Percentiles rank a stretch among this genome's conserved stretches.
Evolutionary conservation across 1,140 invertebrate genomes (phyloP).

Genomic region (Coelopa frigida): DNA sequence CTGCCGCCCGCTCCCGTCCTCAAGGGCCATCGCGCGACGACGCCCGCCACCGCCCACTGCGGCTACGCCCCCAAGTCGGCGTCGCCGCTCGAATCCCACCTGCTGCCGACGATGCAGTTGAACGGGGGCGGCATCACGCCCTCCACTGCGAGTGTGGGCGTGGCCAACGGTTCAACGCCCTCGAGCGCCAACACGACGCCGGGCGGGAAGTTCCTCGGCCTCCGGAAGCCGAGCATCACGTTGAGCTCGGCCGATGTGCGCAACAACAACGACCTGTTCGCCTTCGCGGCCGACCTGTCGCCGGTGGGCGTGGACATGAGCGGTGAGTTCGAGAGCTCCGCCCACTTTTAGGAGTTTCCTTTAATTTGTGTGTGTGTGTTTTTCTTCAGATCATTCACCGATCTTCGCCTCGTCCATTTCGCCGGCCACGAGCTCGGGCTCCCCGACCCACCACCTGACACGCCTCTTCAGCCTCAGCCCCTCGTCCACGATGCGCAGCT

Average conservation of each 20-base stretch:
- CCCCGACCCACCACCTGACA: slow-evolving; percentile 30
- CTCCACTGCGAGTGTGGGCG: too few species aligned
- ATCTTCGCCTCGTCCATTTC: slow-evolving; percentile 27
- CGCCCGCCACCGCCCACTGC: slow-evolving; percentile 2
- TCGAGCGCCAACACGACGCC: slow-evolving; percentile 15
- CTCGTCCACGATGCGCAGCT: slow-evolving; percentile 32
- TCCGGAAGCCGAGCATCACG: slow-evolving; percentile 36
- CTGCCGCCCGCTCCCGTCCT: slow-evolving; percentile 35
- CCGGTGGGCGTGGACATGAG: slow-evolving; percentile 28
- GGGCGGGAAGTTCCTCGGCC: slow-evolving; percentile 24
- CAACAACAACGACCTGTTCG: slow-evolving; percentile 38
- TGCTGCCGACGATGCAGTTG: slow-evolving; percentile 34
- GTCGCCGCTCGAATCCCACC: slow-evolving; percentile 35
- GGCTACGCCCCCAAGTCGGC: slow-evolving; percentile 27
- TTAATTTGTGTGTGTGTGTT: slow-evolving; percentile 1
- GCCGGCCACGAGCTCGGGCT: slow-evolving; percentile 22
- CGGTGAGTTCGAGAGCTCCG: slow-evolving; percentile 16
- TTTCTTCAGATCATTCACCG: slow-evolving; percentile 30
- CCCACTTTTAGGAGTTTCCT: not conserved
- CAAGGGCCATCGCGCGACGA: slow-evolving; percentile 18
- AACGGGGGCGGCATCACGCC: not conserved
- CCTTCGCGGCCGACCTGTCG: slow-evolving; percentile 39
- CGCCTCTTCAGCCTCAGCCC: slow-evolving; percentile 38
- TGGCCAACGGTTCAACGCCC: slow-evolving; percentile 15
- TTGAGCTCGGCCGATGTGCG: slow-evolving; percentile 33